A percentile compares a stretch with the other conserved stretches of the same genome.
phyloP scores from a whole-genome alignment of 2,797 vertebrate species.

The Selene dorsalis region DNA sequence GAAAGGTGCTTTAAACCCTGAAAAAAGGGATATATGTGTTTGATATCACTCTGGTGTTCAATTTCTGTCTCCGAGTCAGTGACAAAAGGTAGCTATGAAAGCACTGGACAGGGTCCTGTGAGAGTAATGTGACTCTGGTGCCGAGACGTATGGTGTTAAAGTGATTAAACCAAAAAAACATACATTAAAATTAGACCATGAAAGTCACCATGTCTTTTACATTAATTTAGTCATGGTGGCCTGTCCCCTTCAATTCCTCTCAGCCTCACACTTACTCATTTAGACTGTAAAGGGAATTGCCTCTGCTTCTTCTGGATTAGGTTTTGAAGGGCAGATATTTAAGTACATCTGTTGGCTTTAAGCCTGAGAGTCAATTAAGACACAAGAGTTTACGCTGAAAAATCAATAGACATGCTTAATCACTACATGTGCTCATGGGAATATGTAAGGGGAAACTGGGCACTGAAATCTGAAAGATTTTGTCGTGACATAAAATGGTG shows the following conservation, averaged over 20 bases:
- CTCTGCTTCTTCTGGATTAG: neutral
- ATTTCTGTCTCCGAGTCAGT: neutral
- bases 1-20: neutral
- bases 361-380: conserved; percentile 22
- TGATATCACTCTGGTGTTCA: conserved; percentile 4
- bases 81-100: neutral
- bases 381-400: conserved; percentile 13
- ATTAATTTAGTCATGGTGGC: conserved; percentile 1
- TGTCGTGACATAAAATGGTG: conserved; percentile 1
- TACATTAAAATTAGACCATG: conserved; percentile 4
- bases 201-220: neutral
- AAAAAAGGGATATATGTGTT: neutral
- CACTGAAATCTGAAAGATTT: conserved; percentile 5
- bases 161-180: conserved; percentile 1
- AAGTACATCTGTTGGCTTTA: conserved; percentile 11
- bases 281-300: neutral
- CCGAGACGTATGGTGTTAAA: neutral
- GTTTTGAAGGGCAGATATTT: conserved; percentile 12
- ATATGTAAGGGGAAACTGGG: neutral
- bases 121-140: neutral
- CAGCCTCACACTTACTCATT: conserved; percentile 6
- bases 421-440: neutral
- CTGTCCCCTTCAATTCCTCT: neutral
- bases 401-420: conserved; percentile 31
- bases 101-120: neutral